phyloP scores from a whole-genome alignment of 2,113 vertebrate species.

The Notothenia rossii region DNA sequence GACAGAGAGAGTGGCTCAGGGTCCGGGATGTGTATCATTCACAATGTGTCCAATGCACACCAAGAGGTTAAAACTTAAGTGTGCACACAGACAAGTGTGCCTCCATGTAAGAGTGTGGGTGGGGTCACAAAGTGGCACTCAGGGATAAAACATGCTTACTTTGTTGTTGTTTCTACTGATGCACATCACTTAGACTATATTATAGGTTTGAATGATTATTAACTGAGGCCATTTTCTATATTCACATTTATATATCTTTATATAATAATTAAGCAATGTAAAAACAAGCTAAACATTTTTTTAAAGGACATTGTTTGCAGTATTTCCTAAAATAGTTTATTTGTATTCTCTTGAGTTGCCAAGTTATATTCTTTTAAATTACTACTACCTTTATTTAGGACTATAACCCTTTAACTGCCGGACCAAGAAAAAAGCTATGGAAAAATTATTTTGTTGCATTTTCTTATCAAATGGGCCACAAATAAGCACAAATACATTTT shows the following conservation, averaged over 20 bases:
- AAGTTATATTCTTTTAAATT: not conserved
- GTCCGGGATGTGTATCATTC: constrained; percentile 51
- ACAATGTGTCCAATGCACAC: constrained; percentile 30
- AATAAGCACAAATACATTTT: too few relatives aligned
- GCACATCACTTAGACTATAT: not conserved
- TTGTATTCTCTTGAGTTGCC: not conserved
- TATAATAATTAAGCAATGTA: not conserved
- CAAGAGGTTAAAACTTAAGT: constrained; percentile 35
- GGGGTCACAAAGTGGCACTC: constrained; percentile 24
- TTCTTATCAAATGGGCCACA: too few relatives aligned
- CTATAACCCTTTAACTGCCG: too few relatives aligned
- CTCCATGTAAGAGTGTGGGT: constrained; percentile 1
- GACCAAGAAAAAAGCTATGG: too few relatives aligned
- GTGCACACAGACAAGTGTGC: constrained; percentile 6
- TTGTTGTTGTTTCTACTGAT: not conserved
- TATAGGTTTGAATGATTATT: not conserved
- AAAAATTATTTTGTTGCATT: too few relatives aligned
- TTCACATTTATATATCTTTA: not conserved
- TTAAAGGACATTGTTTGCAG: not conserved
- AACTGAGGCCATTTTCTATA: not conserved
- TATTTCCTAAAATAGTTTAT: not conserved
- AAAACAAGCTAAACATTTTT: not conserved
- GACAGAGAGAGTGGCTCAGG: constrained; percentile 46
- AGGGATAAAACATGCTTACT: not conserved
- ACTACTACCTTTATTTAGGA: too few relatives aligned